Conservation (phyloP, 1,140 invertebrate genomes). For the Meloidogyne exigua region DNA sequence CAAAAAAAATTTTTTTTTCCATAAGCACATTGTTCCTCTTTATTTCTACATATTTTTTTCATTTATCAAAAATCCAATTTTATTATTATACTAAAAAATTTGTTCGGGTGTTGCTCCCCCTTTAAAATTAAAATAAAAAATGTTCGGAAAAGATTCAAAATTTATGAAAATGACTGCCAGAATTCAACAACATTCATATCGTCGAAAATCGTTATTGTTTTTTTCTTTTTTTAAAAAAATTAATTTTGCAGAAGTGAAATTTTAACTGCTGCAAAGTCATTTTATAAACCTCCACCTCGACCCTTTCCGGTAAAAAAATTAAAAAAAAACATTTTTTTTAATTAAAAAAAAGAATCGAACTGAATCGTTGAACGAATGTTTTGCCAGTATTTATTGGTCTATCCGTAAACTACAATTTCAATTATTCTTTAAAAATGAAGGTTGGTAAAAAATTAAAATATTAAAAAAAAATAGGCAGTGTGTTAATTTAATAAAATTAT, state of each 20-base stretch:
- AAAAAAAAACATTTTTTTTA: neutral
- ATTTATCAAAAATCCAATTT: neutral
- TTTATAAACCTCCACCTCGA: slow-evolving; percentile 9
- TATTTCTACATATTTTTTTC: neutral
- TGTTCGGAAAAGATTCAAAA: slow-evolving; percentile 1
- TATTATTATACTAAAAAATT: neutral
- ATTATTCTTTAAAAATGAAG: slow-evolving; percentile 22
- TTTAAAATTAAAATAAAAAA: neutral
- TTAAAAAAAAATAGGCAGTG: neutral
- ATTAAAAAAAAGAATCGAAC: neutral
- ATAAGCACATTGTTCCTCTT: neutral
- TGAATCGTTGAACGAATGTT: slow-evolving; percentile 13
- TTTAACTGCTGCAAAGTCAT: neutral
- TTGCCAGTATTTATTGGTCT: slow-evolving; percentile 21
- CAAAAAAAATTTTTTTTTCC: neutral
- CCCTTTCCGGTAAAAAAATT: slow-evolving; percentile 7
- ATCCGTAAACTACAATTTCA: slow-evolving; percentile 20
- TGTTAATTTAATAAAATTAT: neutral
- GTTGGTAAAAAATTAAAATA: neutral
- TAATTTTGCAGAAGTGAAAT: slow-evolving; percentile 16
- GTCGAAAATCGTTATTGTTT: neutral
- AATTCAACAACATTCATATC: neutral
- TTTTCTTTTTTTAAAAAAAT: neutral
- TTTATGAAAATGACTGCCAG: slow-evolving; percentile 1
- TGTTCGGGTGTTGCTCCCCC: no score